Percentiles rank a stretch among this genome's conserved stretches.
Evolutionary conservation across 2,797 vertebrate species (phyloP).

Genomic region (Sebastiscus albofasciatus): DNA sequence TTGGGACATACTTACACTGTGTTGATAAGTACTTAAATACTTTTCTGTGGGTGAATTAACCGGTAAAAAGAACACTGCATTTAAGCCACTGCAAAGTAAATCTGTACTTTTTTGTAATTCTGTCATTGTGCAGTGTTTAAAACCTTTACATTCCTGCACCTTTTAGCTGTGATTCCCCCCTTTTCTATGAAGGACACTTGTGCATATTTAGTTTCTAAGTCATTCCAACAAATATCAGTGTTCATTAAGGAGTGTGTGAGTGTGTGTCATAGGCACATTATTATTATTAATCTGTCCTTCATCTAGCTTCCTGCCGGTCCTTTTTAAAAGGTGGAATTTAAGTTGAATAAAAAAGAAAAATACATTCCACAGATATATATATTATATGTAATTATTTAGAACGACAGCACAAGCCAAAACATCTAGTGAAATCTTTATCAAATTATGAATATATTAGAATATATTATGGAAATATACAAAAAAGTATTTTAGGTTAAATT

Average conservation of each 20-base stretch:
- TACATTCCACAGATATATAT: constrained; percentile 71
- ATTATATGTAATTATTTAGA: constrained; percentile 77
- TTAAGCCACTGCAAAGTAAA: constrained; percentile 33
- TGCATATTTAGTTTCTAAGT: constrained; percentile 35
- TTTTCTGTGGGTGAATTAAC: constrained; percentile 16
- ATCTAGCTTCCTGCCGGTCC: constrained; percentile 37
- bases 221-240: constrained; percentile 53
- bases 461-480: constrained; percentile 79
- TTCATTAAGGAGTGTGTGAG: constrained; percentile 22
- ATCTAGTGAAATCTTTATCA: constrained; percentile 74
- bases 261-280: constrained; percentile 16
- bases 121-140: constrained; percentile 47
- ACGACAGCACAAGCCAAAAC: constrained; percentile 84
- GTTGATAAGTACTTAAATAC: constrained; percentile 47
- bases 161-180: constrained; percentile 38
- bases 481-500: constrained; percentile 75
- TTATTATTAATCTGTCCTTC: constrained; percentile 11
- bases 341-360: constrained; percentile 40
- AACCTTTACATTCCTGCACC: constrained; percentile 50
- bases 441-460: constrained; percentile 75
- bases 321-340: constrained; percentile 52
- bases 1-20: constrained; percentile 39
- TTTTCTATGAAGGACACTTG: constrained; percentile 31
- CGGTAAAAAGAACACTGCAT: constrained; percentile 19
- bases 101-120: constrained; percentile 28